Base-by-base conservation (phyloP, 2,797 vertebrate species). In the Aphelocoma californica region DNA sequence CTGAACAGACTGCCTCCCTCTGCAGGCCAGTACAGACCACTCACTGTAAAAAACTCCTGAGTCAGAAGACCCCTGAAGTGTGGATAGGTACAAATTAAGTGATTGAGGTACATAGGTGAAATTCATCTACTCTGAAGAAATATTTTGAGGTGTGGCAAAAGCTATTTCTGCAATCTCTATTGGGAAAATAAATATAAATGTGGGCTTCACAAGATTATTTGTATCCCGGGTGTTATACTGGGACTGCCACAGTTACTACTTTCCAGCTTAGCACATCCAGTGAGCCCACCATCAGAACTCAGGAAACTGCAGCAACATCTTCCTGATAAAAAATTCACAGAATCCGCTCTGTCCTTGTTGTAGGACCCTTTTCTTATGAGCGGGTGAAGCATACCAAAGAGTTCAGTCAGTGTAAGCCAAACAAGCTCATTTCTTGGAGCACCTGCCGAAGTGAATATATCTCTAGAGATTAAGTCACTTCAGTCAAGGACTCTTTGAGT, bases 391-490 rank as follows among this genome's bases (percentile, higher is more conserved):
- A 1, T 40, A 81, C 29, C 26, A 34, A 54, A 72, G 92, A 72
- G 18, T 51, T 88, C 29, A 40, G 28, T 62, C 75, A 69, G 12
- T 44, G 10, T 60, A 86, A 95, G 29, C 24, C 70, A 66, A 28
- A 85, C 13, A 47, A 91, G 65, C 28, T 66, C 1, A 36, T 45
- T 93, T 84, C 56, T 48, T 89, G 36, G 48, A 93, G 54, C 48
- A 85, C n/a, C 56, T 82, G 71, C 18, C 18, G 64, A 94, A 94
- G 26, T n/a, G 14, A 91, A 60, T 51, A 10, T 14, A 34, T 60
- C 51, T 85, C 71, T 31, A 87, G 84, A 79, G 78, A 92, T 84
- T 73, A 91, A 87, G 71, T 79, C 56, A 84, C 45, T 95, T 91
- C 60, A 87, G 94, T 66, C 51, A 87, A 92, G 64, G 24, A 53